Evolutionary conservation across 2,797 vertebrate species (phyloP), one percentile per base, ranked within the genome.

Genomic region (Bucorvus abyssinicus): DNA sequence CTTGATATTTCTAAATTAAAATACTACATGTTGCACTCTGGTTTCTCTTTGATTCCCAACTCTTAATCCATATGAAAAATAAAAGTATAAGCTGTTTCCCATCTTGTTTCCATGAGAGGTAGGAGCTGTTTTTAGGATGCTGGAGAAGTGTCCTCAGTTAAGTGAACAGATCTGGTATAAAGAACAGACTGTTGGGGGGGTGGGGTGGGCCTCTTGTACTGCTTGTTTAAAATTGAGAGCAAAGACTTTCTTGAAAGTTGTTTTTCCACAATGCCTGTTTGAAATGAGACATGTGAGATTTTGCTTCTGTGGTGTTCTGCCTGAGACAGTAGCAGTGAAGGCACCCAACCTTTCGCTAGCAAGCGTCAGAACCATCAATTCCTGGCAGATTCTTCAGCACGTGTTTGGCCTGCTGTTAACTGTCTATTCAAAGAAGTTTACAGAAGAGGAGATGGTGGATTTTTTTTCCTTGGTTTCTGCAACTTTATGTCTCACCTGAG

Each of bases 1-100:
- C 8, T 20, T 30, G 12, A 2, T 79, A 60, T 32, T 84, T 93
- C 30, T 21, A 12, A 78, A 44, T n/a, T 36, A 45, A 78, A 90
- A 38, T 61, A 29, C 5, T 69, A 2, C 0, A 0, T 0, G 0
- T 26, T 65, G 4, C 19, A 6, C 9, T 76, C 56, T 24, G 6
- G 12, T 44, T 87, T 68, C 34, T 69, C 5, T 2, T 4, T 56
- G 24, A 74, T 77, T 60, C 10, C 32, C 5, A 34, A 49, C 55
- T 67, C 22, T 47, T 22, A 12, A 21, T 27, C n/a, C 2, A 1
- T 70, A 29, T 52, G 27, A 84, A 79, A 76, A 92, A 59, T 30
- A 8, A 36, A 85, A 73, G 9, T 19, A 17, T 19, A 16, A 63
- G 4, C 19, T 49, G 65, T 88, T 74, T 73, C 4, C 6, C 2